A percentile compares a stretch with the other conserved stretches of the same genome.
Conservation (phyloP, 2,113 vertebrate genomes). For the Heptranchias perlo region DNA sequence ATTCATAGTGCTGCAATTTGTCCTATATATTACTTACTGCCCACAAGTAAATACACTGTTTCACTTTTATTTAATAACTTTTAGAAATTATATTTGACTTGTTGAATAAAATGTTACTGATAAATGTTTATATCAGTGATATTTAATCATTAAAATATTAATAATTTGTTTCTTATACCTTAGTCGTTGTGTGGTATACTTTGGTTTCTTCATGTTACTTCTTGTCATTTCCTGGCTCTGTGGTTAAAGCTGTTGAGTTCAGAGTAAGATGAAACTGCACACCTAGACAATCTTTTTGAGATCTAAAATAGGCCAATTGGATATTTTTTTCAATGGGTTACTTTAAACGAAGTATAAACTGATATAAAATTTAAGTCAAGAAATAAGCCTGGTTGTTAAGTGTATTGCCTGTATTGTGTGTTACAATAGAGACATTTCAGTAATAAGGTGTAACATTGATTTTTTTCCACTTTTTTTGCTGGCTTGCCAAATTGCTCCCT, state of each 20-base stretch:
- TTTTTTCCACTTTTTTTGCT: background rate
- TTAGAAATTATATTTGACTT: background rate
- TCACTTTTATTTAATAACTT: background rate
- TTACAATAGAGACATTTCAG: background rate
- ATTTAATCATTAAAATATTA: constrained; percentile 4
- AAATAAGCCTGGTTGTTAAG: background rate
- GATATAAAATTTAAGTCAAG: background rate
- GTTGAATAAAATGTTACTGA: background rate
- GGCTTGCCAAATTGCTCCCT: background rate
- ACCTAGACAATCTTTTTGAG: background rate
- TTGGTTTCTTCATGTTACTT: background rate
- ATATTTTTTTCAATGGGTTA: background rate
- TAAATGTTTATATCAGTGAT: background rate
- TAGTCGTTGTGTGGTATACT: background rate
- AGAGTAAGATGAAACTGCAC: background rate
- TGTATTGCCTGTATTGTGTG: background rate
- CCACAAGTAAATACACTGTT: background rate
- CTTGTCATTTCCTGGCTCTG: constrained; percentile 10
- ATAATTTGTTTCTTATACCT: background rate
- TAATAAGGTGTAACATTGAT: background rate
- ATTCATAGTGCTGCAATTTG: background rate
- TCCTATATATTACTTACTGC: background rate
- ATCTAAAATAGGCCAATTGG: constrained; percentile 10
- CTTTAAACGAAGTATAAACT: background rate
- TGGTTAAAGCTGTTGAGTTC: background rate